Percentiles rank a stretch among this genome's conserved stretches.
Evolutionary conservation across 2,113 vertebrate genomes (phyloP).

Genomic region (Anarrhichthys ocellatus): DNA sequence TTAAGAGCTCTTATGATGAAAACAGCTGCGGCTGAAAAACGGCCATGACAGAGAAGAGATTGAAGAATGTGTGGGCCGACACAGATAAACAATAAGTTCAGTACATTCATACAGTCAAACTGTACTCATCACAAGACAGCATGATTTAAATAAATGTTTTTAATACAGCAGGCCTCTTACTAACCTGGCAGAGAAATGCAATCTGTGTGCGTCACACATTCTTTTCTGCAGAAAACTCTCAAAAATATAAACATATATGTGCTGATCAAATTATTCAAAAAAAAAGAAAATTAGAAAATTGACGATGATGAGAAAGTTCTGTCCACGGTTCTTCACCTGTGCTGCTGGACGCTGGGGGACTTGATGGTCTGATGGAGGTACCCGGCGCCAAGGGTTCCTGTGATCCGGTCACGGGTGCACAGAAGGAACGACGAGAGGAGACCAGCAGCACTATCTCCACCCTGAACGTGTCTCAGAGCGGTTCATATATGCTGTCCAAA

Average conservation of each 20-base stretch:
- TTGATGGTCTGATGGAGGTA: not conserved
- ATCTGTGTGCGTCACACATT: not conserved
- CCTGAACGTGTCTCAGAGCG: constrained; percentile 32
- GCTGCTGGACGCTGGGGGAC: not conserved
- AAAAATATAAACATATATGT: constrained; percentile 8
- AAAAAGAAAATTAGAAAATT: constrained; percentile 23
- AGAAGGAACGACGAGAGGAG: not conserved
- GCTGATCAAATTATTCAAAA: constrained; percentile 35
- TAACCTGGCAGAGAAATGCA: constrained; percentile 24
- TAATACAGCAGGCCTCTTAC: not conserved
- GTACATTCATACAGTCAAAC: not conserved
- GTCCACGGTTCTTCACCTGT: not conserved
- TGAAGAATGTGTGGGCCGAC: not conserved
- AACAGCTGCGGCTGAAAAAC: too few relatives aligned
- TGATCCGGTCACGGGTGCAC: constrained; percentile 69
- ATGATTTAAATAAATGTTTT: not conserved
- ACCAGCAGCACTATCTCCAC: constrained; percentile 68
- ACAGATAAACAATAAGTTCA: not conserved
- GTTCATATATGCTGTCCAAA: constrained; percentile 68
- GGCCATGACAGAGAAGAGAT: not conserved
- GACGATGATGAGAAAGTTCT: not conserved
- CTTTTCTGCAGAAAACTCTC: constrained; percentile 6
- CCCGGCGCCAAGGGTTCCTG: constrained; percentile 28
- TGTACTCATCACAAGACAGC: not conserved
- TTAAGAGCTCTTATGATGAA: not conserved